Conservation (phyloP, 2,797 vertebrate species). For the Parauchenoglanis ngamensis region DNA sequence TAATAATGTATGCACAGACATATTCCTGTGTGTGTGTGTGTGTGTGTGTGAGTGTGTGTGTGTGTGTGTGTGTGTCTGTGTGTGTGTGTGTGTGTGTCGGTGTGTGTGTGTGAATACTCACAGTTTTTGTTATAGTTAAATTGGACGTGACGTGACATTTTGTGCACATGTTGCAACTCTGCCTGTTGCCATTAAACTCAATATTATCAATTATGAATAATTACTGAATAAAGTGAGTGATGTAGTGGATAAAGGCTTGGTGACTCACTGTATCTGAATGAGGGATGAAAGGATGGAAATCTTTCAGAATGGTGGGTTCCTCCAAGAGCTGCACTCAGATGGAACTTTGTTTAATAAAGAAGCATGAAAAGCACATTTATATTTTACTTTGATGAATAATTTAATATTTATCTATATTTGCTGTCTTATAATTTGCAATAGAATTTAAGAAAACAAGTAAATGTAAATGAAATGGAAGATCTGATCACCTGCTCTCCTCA, state of each 20-base stretch:
- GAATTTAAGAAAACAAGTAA: not conserved
- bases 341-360: no score
- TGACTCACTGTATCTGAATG: not conserved
- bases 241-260: not conserved
- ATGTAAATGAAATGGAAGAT: not conserved
- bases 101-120: not conserved
- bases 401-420: not conserved
- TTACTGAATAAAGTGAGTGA: constrained; percentile 2
- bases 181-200: not conserved
- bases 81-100: not conserved
- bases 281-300: not conserved
- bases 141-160: not conserved
- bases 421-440: not conserved
- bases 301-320: not conserved
- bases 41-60: no score
- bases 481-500: not conserved
- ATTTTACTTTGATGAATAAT: not conserved
- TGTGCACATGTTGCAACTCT: not conserved
- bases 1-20: not conserved
- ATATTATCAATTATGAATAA: not conserved
- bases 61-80: not conserved
- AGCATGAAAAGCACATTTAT: not conserved
- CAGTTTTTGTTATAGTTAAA: not conserved
- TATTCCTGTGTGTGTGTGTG: not conserved
- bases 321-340: not conserved